Percentiles rank a stretch among this genome's conserved stretches.
phyloP scores from a whole-genome alignment of 2,113 vertebrate species.

The Hemiprocne comata region DNA sequence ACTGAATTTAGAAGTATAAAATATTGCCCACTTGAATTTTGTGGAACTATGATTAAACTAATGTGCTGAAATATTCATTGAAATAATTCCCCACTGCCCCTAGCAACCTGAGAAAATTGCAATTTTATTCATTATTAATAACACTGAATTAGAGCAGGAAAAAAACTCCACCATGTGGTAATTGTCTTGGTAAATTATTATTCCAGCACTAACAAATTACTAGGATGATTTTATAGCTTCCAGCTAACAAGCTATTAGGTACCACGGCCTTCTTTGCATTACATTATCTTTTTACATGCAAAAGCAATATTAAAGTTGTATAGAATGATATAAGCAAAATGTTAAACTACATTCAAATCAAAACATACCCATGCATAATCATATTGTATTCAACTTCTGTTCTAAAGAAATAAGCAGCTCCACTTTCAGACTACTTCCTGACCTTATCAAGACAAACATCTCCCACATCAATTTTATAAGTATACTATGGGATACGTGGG shows the following conservation, averaged over 20 bases:
- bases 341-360: background rate
- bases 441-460: background rate
- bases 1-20: slow-evolving; percentile 91
- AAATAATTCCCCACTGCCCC: slow-evolving; percentile 92
- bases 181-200: slow-evolving; percentile 99
- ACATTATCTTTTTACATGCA: slow-evolving; percentile 70
- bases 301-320: slow-evolving; percentile 67
- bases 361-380: background rate
- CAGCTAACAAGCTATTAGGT: slow-evolving; percentile 90
- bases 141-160: slow-evolving; percentile 89
- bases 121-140: slow-evolving; percentile 99
- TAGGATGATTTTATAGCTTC: slow-evolving; percentile 89
- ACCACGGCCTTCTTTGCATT: slow-evolving; percentile 75
- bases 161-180: slow-evolving; percentile 91
- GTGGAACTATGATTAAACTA: slow-evolving; percentile 97
- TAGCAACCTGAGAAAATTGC: slow-evolving; percentile 93
- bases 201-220: slow-evolving; percentile 86
- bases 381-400: background rate
- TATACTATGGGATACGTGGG: background rate
- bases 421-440: background rate
- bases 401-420: background rate
- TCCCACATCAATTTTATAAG: background rate
- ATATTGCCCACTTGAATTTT: slow-evolving; percentile 85
- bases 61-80: slow-evolving; percentile 99
- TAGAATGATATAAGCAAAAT: slow-evolving; percentile 5